A percentile compares a stretch with the other conserved stretches of the same genome.
Evolutionary conservation across 2,113 vertebrate species (phyloP).

Genomic region (Mus pahari): DNA sequence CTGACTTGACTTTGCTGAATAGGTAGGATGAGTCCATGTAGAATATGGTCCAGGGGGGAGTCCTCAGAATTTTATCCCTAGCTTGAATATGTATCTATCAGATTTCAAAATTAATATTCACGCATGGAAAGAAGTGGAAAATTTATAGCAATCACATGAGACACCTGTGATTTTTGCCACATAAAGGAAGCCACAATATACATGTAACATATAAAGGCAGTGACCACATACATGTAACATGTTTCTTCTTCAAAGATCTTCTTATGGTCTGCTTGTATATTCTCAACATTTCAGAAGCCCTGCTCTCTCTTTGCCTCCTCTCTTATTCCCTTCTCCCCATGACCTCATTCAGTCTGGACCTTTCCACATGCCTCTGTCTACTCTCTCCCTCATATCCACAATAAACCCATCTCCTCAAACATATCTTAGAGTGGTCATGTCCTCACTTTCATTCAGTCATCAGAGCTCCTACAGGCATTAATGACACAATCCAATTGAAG

Average conservation of each 20-base stretch:
- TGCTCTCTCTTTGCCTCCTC: background rate
- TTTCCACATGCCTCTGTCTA: background rate
- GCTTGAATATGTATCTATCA: background rate
- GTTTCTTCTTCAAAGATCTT: background rate
- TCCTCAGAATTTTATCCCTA: background rate
- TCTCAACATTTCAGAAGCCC: background rate
- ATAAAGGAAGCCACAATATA: background rate
- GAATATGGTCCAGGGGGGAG: background rate
- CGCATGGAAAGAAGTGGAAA: background rate
- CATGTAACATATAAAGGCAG: background rate
- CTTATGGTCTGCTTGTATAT: background rate
- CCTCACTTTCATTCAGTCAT: background rate
- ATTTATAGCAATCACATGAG: background rate
- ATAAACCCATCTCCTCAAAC: background rate
- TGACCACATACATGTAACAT: background rate
- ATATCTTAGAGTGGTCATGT: background rate
- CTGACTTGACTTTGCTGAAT: background rate
- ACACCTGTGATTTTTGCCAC: background rate
- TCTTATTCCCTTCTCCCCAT: background rate
- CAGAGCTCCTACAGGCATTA: background rate
- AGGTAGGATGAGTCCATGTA: background rate
- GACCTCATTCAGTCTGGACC: background rate
- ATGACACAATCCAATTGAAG: background rate
- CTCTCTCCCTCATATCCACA: background rate
- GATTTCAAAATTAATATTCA: constrained; percentile 46